These are phyloP conservation scores for Leptopilina clavipes DNA, from an alignment of 1,140 invertebrate species.

Conservation along the genomic window DNA sequence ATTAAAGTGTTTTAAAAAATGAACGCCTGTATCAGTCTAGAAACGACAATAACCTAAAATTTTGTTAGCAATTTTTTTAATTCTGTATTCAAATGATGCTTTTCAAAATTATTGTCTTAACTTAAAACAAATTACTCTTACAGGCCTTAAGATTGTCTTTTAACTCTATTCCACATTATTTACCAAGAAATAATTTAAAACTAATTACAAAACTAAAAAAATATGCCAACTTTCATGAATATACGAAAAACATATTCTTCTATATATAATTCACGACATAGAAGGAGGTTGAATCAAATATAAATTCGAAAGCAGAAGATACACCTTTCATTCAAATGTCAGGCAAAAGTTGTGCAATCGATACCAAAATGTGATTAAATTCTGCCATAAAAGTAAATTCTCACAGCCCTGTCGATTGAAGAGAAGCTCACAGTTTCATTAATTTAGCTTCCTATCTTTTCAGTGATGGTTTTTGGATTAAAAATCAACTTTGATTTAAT, in stretches of 20 bases:
- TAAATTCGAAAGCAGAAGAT: not conserved
- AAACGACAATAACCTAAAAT: too few species aligned
- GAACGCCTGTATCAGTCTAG: too few species aligned
- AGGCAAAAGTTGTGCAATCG: slow-evolving; percentile 7
- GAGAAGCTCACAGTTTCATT: slow-evolving; percentile 6
- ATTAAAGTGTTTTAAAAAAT: too few species aligned
- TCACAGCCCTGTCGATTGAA: not conserved
- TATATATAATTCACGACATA: not conserved
- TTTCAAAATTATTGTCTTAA: too few species aligned
- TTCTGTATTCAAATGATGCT: too few species aligned
- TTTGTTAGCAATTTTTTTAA: too few species aligned
- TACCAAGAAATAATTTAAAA: too few species aligned
- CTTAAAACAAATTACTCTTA: too few species aligned
- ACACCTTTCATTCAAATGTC: slow-evolving; percentile 11
- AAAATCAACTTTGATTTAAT: not conserved
- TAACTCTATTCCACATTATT: too few species aligned
- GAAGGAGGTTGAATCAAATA: slow-evolving; percentile 12
- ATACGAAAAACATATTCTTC: not conserved
- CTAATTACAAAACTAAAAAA: too few species aligned
- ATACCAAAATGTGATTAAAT: slow-evolving; percentile 9
- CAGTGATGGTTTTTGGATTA: not conserved
- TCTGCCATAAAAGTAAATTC: slow-evolving; percentile 7
- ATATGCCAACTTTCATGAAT: too few species aligned
- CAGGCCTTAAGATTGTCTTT: too few species aligned
- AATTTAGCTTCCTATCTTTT: not conserved